Conservation (phyloP, 2,113 vertebrate species). For the Sterrhoptilus dennistouni region DNA sequence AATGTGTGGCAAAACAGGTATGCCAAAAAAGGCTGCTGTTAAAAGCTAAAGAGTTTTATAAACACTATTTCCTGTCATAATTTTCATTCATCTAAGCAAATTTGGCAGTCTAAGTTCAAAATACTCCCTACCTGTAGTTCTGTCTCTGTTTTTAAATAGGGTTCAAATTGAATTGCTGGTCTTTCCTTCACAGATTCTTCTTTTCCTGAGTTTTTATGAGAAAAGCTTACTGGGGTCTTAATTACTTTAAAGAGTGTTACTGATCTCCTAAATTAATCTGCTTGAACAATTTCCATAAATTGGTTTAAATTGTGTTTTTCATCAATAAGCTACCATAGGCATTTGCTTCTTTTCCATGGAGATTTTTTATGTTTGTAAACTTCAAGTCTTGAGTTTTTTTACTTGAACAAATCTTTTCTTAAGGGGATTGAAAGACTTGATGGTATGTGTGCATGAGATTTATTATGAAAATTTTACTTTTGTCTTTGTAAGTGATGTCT, state of each 20-base stretch:
- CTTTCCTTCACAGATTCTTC: not conserved
- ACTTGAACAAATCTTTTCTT: not conserved
- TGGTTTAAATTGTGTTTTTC: not conserved
- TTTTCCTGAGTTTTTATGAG: not conserved
- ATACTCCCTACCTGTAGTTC: not conserved
- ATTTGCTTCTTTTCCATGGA: not conserved
- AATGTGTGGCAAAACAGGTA: not conserved
- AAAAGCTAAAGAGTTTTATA: not conserved
- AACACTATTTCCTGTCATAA: not conserved
- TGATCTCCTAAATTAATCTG: not conserved
- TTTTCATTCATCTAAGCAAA: not conserved
- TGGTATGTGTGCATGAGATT: not conserved
- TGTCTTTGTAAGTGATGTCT: not conserved
- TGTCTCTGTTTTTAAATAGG: not conserved
- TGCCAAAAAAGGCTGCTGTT: not conserved
- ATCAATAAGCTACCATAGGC: not conserved
- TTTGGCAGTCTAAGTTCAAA: not conserved
- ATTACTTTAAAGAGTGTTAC: not conserved
- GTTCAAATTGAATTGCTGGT: not conserved
- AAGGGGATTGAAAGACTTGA: not conserved
- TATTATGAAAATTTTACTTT: not conserved
- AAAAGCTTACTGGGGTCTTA: not conserved
- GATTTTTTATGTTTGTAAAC: not conserved
- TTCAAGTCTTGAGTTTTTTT: not conserved
- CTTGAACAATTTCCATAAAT: not conserved